Evolutionary conservation across 2,113 vertebrate genomes (phyloP), one percentile per base, ranked within the genome.

Genomic region (Clarias magur): DNA sequence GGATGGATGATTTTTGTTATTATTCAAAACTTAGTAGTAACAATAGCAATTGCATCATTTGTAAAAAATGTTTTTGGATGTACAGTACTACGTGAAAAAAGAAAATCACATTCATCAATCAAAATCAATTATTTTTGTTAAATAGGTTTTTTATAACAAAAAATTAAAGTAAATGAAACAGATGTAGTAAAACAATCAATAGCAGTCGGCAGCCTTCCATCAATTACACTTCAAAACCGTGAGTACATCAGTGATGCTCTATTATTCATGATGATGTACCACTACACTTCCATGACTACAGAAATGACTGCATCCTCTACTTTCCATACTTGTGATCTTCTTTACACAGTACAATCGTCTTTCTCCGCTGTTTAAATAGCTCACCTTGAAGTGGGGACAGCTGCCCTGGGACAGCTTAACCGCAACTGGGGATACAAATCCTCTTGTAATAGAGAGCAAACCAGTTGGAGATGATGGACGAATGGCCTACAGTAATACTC

Each of bases 261-360:
- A 91, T 90, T 90, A 91, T 89, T 91, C 67, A 89, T 90, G 86
- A 87, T 15, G 34, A 67, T 70, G 57, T 84, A 60, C 83, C 30
- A 70, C 60, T 54, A 53, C 56, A 27, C 38, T 88, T 84, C 85
- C 65, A 85, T 53, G 85, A 23, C 60, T 80, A 78, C 83, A 84
- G 88, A 86, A 84, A 59, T 62, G 59, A 38, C 87, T 83, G 67
- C 70, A 78, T 21, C 72, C 83, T 80, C 84, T 54, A 75, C 48
- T 27, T 59, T 56, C 79, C 25, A n/a, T 30, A 42, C 67, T n/a
- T 8, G 83, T 38, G 30, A 62, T 54, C 62, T 59, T 70, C 62
- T 68, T 79, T 34, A 42, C 68, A 80, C 62, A 82, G 25, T 80
- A 11, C 1, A 48, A 38, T 80, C 27, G 78, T 82, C 65, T 86